Conservation (phyloP, 2,797 vertebrate species). For the Heterohyrax brucei region DNA sequence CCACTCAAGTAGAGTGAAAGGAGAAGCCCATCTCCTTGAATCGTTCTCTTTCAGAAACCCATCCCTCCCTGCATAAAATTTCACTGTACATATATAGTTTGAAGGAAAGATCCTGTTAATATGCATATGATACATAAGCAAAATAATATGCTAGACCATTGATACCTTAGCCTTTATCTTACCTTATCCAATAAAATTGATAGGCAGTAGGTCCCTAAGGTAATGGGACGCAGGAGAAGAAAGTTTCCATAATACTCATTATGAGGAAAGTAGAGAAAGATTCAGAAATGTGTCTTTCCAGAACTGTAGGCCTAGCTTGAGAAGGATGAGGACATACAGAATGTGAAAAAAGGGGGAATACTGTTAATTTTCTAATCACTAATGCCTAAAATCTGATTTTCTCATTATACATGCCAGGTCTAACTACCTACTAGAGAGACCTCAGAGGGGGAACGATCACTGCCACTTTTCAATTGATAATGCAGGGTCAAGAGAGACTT, state of each 20-base stretch:
- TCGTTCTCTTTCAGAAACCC: constrained; percentile 24
- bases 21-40: constrained; percentile 15
- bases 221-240: constrained; percentile 11
- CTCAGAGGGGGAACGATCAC: constrained; percentile 47
- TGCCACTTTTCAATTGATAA: constrained; percentile 65
- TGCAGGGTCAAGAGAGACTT: constrained; percentile 37
- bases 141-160: constrained; percentile 34
- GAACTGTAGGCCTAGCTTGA: neutral
- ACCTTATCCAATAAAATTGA: constrained; percentile 54
- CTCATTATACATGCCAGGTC: constrained; percentile 14
- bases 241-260: constrained; percentile 31
- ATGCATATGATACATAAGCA: constrained; percentile 4
- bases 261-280: constrained; percentile 9
- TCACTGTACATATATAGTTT: constrained; percentile 43
- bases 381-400: constrained; percentile 31
- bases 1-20: constrained; percentile 12
- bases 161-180: constrained; percentile 58
- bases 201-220: neutral
- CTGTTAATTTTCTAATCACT: constrained; percentile 33
- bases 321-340: neutral
- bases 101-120: constrained; percentile 45
- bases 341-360: neutral
- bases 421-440: neutral
- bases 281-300: neutral
- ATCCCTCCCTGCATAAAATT: constrained; percentile 52